Conservation (phyloP, 2,888 invertebrate species). For the Tortricodes alternella region DNA sequence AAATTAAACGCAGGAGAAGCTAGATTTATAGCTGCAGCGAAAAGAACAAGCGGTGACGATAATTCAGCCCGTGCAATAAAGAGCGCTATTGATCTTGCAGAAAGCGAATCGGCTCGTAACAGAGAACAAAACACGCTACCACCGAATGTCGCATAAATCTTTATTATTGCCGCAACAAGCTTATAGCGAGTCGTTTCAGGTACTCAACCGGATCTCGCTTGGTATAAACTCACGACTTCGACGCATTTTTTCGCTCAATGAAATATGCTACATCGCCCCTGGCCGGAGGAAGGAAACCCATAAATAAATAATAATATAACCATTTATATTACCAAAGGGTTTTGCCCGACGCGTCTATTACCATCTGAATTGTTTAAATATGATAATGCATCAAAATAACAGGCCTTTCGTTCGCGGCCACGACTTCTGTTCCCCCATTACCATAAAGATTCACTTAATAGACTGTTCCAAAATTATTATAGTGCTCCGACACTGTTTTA, state of each 20-base stretch:
- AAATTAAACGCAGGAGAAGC: constrained; percentile 60
- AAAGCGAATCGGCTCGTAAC: constrained; percentile 80
- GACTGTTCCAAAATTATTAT: constrained; percentile 80
- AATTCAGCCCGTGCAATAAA: constrained; percentile 76
- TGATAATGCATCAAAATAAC: constrained; percentile 83
- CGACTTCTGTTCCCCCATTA: constrained; percentile 80
- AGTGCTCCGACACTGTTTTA: constrained; percentile 73
- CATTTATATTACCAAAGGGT: constrained; percentile 83
- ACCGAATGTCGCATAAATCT: constrained; percentile 82
- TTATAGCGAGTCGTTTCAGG: constrained; percentile 78
- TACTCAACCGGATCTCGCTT: constrained; percentile 76
- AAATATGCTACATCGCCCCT: constrained; percentile 78
- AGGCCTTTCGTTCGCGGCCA: constrained; percentile 72
- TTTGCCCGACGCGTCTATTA: constrained; percentile 81
- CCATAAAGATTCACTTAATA: constrained; percentile 82
- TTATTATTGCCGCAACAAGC: constrained; percentile 82
- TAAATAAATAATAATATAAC: constrained; percentile 83
- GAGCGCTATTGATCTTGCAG: constrained; percentile 79
- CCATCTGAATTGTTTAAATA: constrained; percentile 83
- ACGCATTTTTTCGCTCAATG: constrained; percentile 80
- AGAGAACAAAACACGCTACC: constrained; percentile 81
- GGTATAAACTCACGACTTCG: constrained; percentile 78
- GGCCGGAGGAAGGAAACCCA: constrained; percentile 78
- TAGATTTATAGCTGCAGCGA: constrained; percentile 66
- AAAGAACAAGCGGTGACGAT: constrained; percentile 69